Base-by-base conservation (phyloP, 2,797 vertebrate species). In the Ptychobarbus kaznakovi region DNA sequence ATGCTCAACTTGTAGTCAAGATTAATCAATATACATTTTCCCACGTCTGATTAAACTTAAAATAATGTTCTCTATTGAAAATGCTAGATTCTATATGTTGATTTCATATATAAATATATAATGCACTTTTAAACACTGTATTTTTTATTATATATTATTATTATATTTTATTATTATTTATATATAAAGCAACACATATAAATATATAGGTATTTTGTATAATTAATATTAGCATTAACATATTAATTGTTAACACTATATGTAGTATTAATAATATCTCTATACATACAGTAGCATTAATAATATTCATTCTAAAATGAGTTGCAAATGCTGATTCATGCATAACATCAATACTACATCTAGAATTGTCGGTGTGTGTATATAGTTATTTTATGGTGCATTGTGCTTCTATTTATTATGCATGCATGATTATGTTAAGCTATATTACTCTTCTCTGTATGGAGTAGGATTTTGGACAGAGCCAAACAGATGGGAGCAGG, bases 401-500 rank as follows among this genome's bases (percentile, higher is more conserved):
- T 28, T 25, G n/a, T 20, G 56, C 6, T 32, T 38, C 9, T 82
- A 44, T 58, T 72, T 72, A 82, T 58, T 58, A 82, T 58, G 16
- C n/a, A 46, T 20, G n/a, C 10, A 22, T 61, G 15, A 20, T 61
- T 56, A 25, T 7, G 44, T 42, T 69, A 56, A 53, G 53, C 38
- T 79, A 9, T 63, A 32, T 15, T 69, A 35, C 72, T 49, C n/a
- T 40, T 56, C 56, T 28, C 25, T 40, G 22, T 68, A 51, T 16
- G 32, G 58, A 75, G 18, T 70, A 35, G 58, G n/a, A 70, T 70
- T 40, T 70, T 18, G 56, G 11, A 56, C 22, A 4, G 40, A 65
- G n/a, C 18, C 58, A 2, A 76, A 81, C 84, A 87, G 83, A 89
- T 81, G 77, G 65, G 56, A 72, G 78, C 80, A 82, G 25, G 83